phyloP scores from a whole-genome alignment of 2,113 vertebrate species.

The Bos indicus region DNA sequence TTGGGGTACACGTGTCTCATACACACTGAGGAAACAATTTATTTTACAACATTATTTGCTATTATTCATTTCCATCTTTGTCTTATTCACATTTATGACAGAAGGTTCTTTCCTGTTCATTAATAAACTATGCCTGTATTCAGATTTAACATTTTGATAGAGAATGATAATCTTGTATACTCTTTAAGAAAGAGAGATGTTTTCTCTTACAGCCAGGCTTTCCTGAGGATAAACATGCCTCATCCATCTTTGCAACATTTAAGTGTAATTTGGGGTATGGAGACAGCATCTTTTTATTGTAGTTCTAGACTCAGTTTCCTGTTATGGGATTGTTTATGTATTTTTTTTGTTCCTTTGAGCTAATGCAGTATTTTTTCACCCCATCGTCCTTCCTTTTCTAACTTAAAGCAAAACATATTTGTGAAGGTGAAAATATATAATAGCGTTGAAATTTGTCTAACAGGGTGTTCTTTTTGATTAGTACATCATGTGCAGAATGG shows the following conservation, averaged over 20 bases:
- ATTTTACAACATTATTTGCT: not conserved
- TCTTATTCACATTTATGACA: not conserved
- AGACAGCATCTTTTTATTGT: not conserved
- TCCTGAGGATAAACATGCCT: not conserved
- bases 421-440: not conserved
- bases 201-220: not conserved
- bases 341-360: not conserved
- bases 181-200: not conserved
- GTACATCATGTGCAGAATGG: not conserved
- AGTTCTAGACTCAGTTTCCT: not conserved
- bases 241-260: not conserved
- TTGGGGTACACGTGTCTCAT: too few relatives aligned
- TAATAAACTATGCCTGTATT: not conserved
- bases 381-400: not conserved
- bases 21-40: not conserved
- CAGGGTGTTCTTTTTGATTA: not conserved
- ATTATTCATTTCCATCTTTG: not conserved
- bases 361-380: not conserved
- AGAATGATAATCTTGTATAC: not conserved
- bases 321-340: not conserved
- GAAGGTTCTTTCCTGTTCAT: not conserved
- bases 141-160: not conserved
- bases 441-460: not conserved
- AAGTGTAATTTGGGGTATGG: not conserved
- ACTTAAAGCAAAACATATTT: not conserved